phyloP scores from a whole-genome alignment of 30 jellyfish, hydroid and myxozoan species.

The Hydractinia echinata region DNA sequence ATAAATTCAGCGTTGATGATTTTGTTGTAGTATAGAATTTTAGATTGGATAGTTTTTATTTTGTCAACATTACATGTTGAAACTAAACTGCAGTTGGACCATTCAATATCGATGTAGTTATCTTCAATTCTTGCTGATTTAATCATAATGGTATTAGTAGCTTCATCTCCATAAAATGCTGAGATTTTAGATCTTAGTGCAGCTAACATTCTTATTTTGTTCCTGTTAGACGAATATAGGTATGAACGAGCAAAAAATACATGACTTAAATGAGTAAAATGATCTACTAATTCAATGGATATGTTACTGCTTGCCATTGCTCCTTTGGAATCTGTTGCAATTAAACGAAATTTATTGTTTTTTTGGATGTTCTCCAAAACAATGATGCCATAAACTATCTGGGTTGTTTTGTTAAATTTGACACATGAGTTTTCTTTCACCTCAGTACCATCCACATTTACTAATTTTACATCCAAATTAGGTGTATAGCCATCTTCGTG shows the following conservation, averaged over 20 bases:
- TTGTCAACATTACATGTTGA: background rate
- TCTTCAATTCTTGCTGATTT: background rate
- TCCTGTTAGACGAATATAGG: background rate
- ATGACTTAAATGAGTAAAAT: background rate
- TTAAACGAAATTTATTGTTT: slow-evolving; percentile 26
- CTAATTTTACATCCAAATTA: slow-evolving; percentile 39
- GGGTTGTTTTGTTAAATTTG: slow-evolving; percentile 45
- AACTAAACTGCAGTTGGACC: slow-evolving; percentile 7
- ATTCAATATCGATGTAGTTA: slow-evolving; percentile 2
- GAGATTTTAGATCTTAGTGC: background rate
- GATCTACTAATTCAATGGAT: background rate
- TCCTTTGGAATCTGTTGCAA: slow-evolving; percentile 61
- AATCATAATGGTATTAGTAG: background rate
- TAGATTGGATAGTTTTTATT: background rate
- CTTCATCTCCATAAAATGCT: background rate
- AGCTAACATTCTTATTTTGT: background rate
- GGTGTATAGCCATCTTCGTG: slow-evolving; percentile 83
- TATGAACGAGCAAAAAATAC: background rate
- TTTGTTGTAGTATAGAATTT: background rate
- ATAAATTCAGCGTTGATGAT: slow-evolving; percentile 50
- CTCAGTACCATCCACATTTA: slow-evolving; percentile 18
- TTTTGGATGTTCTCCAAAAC: slow-evolving; percentile 16
- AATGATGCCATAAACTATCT: slow-evolving; percentile 38
- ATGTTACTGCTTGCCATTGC: slow-evolving; percentile 22
- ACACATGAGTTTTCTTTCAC: slow-evolving; percentile 38